Evolutionary conservation across 2,888 invertebrate genomes (phyloP).

Genomic region (Allolobophora icterica): DNA sequence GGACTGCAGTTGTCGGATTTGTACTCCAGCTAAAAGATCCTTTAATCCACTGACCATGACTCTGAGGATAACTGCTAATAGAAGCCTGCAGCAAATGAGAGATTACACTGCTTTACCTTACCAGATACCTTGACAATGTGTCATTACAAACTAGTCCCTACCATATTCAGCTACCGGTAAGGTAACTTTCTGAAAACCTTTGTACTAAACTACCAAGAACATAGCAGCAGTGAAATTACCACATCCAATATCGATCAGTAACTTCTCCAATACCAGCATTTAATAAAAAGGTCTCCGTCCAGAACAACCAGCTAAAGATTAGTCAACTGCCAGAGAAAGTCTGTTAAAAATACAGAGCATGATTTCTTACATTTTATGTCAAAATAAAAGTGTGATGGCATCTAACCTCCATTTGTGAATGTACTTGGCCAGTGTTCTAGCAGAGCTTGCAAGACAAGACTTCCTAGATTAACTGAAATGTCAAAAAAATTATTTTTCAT

Average conservation of each 20-base stretch:
- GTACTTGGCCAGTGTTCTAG: slow-evolving; percentile 83
- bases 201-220: no score
- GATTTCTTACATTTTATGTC: background rate
- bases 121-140: background rate
- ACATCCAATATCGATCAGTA: no score
- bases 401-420: slow-evolving; percentile 27
- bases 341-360: background rate
- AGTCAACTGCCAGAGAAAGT: no score
- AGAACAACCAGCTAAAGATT: no score
- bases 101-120: background rate
- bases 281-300: no score
- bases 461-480: slow-evolving; percentile 86
- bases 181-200: no score
- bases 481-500: background rate
- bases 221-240: no score
- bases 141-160: background rate
- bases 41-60: background rate
- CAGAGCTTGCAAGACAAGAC: slow-evolving; percentile 87
- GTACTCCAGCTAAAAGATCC: background rate
- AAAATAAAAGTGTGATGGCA: background rate
- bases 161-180: no score
- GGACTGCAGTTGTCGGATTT: background rate
- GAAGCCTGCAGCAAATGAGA: background rate
- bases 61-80: background rate
- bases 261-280: no score